phyloP scores from a whole-genome alignment of 2,797 vertebrate genomes.

The Siniperca scherzeri region DNA sequence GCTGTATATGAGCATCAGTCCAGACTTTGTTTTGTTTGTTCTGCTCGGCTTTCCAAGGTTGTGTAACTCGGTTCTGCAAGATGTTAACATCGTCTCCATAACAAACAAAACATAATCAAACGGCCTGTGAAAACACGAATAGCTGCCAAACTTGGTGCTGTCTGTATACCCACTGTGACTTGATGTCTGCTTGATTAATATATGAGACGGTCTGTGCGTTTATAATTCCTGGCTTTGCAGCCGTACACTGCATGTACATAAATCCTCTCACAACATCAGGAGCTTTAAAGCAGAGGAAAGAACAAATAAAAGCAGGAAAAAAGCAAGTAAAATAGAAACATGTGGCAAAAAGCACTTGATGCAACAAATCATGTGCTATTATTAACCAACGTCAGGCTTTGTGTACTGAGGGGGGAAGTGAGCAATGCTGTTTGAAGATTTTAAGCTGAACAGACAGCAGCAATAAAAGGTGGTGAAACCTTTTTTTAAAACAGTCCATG shows the following conservation, averaged over 20 bases:
- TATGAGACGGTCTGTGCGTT: not conserved
- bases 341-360: not conserved
- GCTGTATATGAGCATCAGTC: not conserved
- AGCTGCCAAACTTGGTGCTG: not conserved
- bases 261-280: not conserved
- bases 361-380: not conserved
- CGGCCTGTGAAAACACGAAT: not conserved
- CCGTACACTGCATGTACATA: not conserved
- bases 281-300: not conserved
- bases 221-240: not conserved
- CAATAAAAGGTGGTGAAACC: not conserved
- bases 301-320: not conserved
- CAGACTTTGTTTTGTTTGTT: not conserved
- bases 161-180: not conserved
- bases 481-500: not conserved
- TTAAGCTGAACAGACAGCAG: not conserved
- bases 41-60: not conserved
- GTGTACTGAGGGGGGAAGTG: not conserved
- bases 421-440: not conserved
- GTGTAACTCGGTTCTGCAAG: not conserved
- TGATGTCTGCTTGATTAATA: not conserved
- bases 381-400: constrained; percentile 4
- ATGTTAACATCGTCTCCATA: not conserved
- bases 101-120: not conserved
- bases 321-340: not conserved